phyloP scores from a whole-genome alignment of 2,113 vertebrate species.

The Rhagologus leucostigma region DNA sequence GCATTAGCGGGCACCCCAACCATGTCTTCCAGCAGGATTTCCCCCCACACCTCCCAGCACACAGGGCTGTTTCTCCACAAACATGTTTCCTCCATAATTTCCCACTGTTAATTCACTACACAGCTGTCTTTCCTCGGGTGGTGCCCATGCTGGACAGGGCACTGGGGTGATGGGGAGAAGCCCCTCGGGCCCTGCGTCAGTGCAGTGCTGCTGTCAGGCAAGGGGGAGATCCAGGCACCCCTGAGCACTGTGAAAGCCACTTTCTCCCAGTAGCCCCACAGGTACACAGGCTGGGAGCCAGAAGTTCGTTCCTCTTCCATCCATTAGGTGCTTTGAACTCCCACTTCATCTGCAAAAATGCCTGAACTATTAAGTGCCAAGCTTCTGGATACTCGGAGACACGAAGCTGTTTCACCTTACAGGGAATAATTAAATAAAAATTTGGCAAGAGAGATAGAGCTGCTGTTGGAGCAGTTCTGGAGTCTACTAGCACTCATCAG shows the following conservation, averaged over 20 bases:
- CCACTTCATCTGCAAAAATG: neutral
- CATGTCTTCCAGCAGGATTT: neutral
- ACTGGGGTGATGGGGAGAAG: neutral
- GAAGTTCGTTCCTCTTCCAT: neutral
- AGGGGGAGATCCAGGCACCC: neutral
- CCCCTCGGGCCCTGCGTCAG: neutral
- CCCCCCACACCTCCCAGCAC: neutral
- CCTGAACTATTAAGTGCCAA: neutral
- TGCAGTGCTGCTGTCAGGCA: accelerated
- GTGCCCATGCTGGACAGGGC: accelerated
- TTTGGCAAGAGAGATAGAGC: neutral
- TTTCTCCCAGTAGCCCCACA: neutral
- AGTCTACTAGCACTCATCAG: neutral
- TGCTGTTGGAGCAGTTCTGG: neutral
- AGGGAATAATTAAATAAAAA: conserved; percentile 23
- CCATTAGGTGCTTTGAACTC: neutral
- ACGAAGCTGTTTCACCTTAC: conserved; percentile 27
- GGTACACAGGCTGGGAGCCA: neutral
- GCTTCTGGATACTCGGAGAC: conserved; percentile 18
- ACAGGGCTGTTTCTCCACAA: neutral
- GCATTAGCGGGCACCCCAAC: neutral
- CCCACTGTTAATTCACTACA: neutral
- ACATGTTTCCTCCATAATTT: neutral
- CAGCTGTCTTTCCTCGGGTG: neutral
- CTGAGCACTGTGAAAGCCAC: accelerated